Conservation (phyloP, 2,797 vertebrate genomes). For the Chrysocyon brachyurus region DNA sequence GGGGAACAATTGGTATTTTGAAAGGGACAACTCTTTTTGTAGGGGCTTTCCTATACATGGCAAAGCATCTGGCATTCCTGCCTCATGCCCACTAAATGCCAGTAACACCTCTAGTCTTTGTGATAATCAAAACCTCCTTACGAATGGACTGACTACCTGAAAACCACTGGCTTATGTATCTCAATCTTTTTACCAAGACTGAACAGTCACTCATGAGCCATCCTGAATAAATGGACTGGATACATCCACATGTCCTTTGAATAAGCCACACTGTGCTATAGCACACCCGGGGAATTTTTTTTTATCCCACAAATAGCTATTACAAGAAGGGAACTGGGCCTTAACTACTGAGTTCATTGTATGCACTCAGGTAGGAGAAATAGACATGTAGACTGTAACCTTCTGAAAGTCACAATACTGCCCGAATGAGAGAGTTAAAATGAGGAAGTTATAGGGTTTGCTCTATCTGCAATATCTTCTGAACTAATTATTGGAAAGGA, state of each 20-base stretch:
- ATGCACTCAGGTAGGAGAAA: not conserved
- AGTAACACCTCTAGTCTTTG: not conserved
- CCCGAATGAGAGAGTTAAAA: not conserved
- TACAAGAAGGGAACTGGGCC: not conserved
- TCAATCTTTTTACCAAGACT: conserved; percentile 14
- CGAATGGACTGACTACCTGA: not conserved
- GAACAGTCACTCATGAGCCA: not conserved
- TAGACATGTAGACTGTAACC: not conserved
- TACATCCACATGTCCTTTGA: not conserved
- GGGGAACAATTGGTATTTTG: not conserved
- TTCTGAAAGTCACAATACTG: not conserved
- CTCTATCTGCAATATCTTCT: not conserved
- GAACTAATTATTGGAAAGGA: not conserved
- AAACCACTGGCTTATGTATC: not conserved
- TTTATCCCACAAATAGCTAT: conserved; percentile 5
- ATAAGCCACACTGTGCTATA: not conserved
- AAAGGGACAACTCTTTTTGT: not conserved
- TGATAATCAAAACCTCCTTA: not conserved
- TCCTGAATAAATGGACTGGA: not conserved
- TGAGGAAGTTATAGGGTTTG: not conserved
- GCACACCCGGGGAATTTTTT: not conserved
- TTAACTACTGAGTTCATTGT: not conserved
- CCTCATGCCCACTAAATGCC: not conserved
- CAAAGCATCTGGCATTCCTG: not conserved
- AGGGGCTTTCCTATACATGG: not conserved